Base-by-base conservation (phyloP, 2,888 invertebrate genomes). In the Cheilosia impressa region DNA sequence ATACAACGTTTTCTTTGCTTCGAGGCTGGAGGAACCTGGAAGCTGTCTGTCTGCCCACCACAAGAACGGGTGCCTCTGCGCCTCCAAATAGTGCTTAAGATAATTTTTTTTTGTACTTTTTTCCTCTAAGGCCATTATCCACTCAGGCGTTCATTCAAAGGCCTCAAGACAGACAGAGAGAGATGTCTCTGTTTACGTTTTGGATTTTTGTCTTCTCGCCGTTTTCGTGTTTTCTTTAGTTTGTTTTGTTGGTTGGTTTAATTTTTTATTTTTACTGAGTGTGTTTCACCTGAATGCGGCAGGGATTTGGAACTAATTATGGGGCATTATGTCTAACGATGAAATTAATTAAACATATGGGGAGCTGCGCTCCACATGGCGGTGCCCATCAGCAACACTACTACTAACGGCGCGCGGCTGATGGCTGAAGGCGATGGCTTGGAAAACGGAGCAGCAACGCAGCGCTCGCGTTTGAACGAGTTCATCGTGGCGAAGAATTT, bases 331-430 rank as follows among this genome's bases (percentile, higher is more conserved):
- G 84, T 79, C 84, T 69, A 65, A 55, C 75, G 79, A 71, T 76
- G 75, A 66, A 76, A 84, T 84, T 84, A 84, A 84, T 84, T 84
- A 84, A 84, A 75, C 75, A 62, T 76, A 63, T 66, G 79, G 60
- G 47, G 52, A 69, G 58, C 57, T 50, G 24, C 38, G 52, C 24
- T 52, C 24, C 24, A 24, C 52, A 52, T 24, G 38, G 58, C 52
- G 78, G 62, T 41, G 55, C 43, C 55, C 53, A 55, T 31, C 43
- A 43, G 43, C 17, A 41, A 43, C 38, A 38, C 38, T 38, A 38
- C 75, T 41, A 2, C n/a, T n/a, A 22, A 31, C 10, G 24, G 50
- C 60, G 47, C 13, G 41, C 31, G 41, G 13, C 57, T 78, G n/a
- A 55, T 77, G 73, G 31, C 58, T 53, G 60, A 53, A 34, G 76